Conservation (phyloP, 2,113 vertebrate genomes). For the Aythya baeri region DNA sequence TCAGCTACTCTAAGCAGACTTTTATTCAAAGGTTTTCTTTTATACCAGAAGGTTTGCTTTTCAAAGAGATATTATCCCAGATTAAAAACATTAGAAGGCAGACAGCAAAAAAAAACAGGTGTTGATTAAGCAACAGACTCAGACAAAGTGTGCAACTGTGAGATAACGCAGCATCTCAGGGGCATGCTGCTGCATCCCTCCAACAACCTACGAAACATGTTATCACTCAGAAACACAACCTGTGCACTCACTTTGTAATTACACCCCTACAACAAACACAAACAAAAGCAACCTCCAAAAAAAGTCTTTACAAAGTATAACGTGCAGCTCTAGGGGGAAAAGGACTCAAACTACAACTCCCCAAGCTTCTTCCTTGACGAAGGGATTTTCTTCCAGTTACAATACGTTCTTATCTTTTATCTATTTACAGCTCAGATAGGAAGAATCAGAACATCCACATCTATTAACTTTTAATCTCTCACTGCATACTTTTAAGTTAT, state of each 20-base stretch:
- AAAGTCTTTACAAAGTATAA: neutral
- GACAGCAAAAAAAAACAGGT: neutral
- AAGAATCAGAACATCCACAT: neutral
- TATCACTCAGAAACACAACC: conserved; percentile 71
- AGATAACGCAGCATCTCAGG: conserved; percentile 64
- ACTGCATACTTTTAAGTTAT: neutral
- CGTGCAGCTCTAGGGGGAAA: neutral
- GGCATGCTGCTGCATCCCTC: conserved; percentile 25
- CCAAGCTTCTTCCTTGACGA: neutral
- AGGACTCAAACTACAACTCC: conserved; percentile 10
- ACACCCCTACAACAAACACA: conserved; percentile 38
- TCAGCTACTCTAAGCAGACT: neutral
- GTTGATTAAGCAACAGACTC: neutral
- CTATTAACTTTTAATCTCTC: conserved; percentile 3
- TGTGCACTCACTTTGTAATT: conserved; percentile 11
- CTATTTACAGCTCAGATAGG: neutral
- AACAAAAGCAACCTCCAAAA: conserved; percentile 36
- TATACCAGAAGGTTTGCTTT: neutral
- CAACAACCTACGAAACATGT: neutral
- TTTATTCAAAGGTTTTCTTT: conserved; percentile 25
- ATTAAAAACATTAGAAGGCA: conserved; percentile 31
- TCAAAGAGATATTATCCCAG: conserved; percentile 53
- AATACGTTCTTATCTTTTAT: neutral
- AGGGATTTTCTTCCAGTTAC: neutral
- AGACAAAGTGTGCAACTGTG: conserved; percentile 16